Conservation (phyloP, 2,113 vertebrate species). For the Geothlypis trichas region DNA sequence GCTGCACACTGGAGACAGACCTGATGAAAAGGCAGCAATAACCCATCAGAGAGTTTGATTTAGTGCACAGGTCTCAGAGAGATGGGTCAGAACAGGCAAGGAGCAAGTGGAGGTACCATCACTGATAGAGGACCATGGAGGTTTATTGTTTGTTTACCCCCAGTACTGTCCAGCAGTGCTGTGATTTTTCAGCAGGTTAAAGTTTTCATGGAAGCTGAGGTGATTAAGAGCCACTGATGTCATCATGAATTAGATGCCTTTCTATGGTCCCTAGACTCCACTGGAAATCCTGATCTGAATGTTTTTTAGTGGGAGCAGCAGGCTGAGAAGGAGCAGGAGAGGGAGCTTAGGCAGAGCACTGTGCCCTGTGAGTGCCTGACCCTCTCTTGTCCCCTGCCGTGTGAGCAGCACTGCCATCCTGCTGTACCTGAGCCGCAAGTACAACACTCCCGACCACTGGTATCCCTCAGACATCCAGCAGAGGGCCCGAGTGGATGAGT, state of each 20-base stretch:
- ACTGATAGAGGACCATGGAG: not conserved
- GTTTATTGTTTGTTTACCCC: not conserved
- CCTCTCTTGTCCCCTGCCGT: not conserved
- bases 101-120: not conserved
- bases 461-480: slow-evolving; percentile 80
- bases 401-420: slow-evolving; percentile 77
- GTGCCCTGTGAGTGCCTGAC: not conserved
- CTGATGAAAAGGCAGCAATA: not conserved
- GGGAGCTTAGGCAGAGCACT: not conserved
- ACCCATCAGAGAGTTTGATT: not conserved
- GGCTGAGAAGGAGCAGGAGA: not conserved
- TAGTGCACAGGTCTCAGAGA: not conserved
- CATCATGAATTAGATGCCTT: not conserved
- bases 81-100: not conserved
- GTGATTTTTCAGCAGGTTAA: not conserved
- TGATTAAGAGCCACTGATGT: not conserved
- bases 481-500: slow-evolving; percentile 78
- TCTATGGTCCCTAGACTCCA: not conserved
- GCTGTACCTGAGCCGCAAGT: slow-evolving; percentile 77
- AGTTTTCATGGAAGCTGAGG: not conserved
- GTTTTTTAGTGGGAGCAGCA: not conserved
- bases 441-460: slow-evolving; percentile 82
- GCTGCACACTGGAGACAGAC: not conserved
- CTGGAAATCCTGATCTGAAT: not conserved
- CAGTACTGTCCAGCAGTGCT: not conserved